Evolutionary conservation across 2,113 vertebrate species (phyloP).

Genomic region (Hippocampus abdominalis): DNA sequence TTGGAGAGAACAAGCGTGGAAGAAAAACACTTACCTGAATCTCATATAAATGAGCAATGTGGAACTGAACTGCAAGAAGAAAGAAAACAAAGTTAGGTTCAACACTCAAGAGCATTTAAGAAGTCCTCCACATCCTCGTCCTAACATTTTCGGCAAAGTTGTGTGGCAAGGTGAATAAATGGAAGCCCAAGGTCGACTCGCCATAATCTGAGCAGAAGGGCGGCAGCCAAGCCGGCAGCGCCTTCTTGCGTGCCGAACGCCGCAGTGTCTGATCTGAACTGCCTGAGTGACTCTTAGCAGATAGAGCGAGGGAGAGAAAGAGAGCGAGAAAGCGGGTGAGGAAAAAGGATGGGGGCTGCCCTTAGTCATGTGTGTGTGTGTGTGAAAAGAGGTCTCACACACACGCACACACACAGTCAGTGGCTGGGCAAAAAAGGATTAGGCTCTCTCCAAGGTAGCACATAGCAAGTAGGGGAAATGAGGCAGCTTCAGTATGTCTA

Average conservation of each 20-base stretch:
- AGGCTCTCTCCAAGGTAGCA: conserved; percentile 63
- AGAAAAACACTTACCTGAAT: conserved; percentile 86
- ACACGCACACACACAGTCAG: conserved; percentile 40
- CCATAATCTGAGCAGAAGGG: conserved; percentile 36
- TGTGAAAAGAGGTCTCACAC: conserved; percentile 15
- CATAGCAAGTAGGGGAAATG: conserved; percentile 37
- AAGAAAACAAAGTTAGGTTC: conserved; percentile 12
- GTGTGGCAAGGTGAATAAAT: conserved; percentile 17
- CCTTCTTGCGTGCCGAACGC: conserved; percentile 69
- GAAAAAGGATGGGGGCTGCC: conserved; percentile 54
- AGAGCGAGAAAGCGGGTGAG: conserved; percentile 14
- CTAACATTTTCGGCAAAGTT: conserved; percentile 31
- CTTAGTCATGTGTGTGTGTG: conserved; percentile 33
- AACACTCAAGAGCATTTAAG: conserved; percentile 1
- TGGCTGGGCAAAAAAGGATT: conserved; percentile 38
- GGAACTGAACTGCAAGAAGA: conserved; percentile 92
- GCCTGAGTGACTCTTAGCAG: conserved; percentile 69
- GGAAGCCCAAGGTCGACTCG: conserved; percentile 21
- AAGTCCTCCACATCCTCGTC: conserved; percentile 14
- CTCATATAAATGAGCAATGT: conserved; percentile 99
- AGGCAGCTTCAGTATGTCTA: not conserved
- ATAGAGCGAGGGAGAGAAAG: conserved; percentile 48
- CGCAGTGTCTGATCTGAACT: conserved; percentile 71
- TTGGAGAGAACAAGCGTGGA: conserved; percentile 2
- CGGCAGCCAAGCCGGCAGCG: conserved; percentile 51